phyloP scores from a whole-genome alignment of 2,113 vertebrate genomes.

The Ifrita kowaldi region DNA sequence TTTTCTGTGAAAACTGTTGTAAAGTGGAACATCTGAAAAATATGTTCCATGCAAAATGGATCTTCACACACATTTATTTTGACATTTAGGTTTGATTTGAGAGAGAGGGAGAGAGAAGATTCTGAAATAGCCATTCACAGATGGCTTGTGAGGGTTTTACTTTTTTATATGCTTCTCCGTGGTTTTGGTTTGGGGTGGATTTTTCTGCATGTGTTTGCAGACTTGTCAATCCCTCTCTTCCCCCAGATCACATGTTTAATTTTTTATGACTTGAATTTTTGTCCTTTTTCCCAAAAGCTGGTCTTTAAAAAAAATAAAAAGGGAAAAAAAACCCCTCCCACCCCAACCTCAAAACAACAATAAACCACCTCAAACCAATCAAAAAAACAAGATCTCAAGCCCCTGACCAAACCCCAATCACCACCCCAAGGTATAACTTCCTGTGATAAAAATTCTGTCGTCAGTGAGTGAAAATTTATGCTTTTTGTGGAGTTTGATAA shows the following conservation, averaged over 20 bases:
- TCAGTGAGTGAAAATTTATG: background rate
- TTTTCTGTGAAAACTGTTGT: conserved; percentile 59
- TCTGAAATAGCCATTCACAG: conserved; percentile 54
- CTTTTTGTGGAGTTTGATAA: background rate
- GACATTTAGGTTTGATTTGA: conserved; percentile 72
- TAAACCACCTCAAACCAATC: background rate
- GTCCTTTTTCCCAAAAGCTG: background rate
- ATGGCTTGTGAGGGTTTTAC: conserved; percentile 54
- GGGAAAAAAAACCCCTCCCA: background rate
- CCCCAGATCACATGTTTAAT: background rate
- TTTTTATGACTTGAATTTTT: background rate
- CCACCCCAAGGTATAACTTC: background rate
- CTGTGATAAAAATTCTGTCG: background rate
- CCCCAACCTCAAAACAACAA: background rate
- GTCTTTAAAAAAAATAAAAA: background rate
- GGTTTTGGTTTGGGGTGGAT: conserved; percentile 16
- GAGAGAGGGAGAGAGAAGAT: conserved; percentile 66
- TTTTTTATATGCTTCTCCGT: background rate
- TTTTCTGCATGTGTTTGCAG: conserved; percentile 33
- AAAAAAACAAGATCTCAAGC: background rate
- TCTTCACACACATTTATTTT: conserved; percentile 74
- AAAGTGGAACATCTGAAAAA: conserved; percentile 70
- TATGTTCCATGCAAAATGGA: conserved; percentile 71
- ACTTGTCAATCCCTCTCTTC: conserved; percentile 23
- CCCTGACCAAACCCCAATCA: background rate